Evolutionary conservation across 2,113 vertebrate genomes (phyloP).

Genomic region (Bufo gargarizans): DNA sequence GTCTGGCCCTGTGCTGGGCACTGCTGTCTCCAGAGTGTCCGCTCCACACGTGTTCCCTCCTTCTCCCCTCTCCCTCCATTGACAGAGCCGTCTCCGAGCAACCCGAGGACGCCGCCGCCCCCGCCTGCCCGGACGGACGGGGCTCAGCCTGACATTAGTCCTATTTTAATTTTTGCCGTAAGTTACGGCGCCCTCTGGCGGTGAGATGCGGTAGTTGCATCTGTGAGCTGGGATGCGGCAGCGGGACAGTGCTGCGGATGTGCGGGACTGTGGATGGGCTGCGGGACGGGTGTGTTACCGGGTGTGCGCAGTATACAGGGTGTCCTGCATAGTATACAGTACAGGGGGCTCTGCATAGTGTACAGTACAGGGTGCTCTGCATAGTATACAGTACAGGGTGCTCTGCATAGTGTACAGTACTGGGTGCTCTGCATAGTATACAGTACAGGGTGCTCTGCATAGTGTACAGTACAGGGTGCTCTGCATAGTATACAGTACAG

Average conservation of each 20-base stretch:
- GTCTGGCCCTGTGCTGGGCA: constrained; percentile 1
- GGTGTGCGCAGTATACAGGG: background rate
- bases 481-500: background rate
- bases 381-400: background rate
- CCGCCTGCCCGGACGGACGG: constrained; percentile 1
- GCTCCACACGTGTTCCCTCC: constrained; percentile 45
- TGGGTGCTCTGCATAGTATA: background rate
- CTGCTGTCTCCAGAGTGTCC: constrained; percentile 19
- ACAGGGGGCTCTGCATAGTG: too few species aligned
- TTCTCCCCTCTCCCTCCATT: constrained; percentile 24
- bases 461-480: too few species aligned
- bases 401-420: too few species aligned
- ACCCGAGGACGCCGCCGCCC: constrained; percentile 41
- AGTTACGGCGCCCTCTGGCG: constrained; percentile 12
- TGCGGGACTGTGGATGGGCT: too few species aligned
- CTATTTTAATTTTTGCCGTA: background rate
- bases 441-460: too few species aligned
- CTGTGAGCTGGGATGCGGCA: background rate
- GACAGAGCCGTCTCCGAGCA: constrained; percentile 45
- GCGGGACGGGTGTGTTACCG: background rate
- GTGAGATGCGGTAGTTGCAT: background rate
- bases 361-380: background rate
- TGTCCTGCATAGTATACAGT: background rate
- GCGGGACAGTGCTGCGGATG: background rate
- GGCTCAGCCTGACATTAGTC: background rate